Percentiles rank a stretch among this genome's conserved stretches.
These are phyloP conservation scores for Pheosia gnoma DNA, from an alignment of 2,888 invertebrate species.

Conservation along the genomic window DNA sequence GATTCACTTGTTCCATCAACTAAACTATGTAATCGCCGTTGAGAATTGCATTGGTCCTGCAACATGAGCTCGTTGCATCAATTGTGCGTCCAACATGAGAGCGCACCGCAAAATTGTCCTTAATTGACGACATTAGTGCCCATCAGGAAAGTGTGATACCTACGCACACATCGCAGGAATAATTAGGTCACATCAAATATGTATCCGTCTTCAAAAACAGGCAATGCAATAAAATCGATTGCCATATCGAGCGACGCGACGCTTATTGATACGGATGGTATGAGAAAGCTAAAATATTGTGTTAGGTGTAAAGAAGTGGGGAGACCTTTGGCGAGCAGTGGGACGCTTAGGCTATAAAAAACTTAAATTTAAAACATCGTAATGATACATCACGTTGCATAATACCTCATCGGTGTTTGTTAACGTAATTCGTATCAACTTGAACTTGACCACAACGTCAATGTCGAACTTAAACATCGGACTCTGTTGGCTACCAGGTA, in stretches of 20 bases:
- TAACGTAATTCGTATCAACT: slow-evolving; percentile 36
- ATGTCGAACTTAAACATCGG: slow-evolving; percentile 54
- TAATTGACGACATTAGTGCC: slow-evolving; percentile 72
- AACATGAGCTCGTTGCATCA: slow-evolving; percentile 62
- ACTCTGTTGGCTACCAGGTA: slow-evolving; percentile 50
- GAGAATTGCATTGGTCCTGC: slow-evolving; percentile 73
- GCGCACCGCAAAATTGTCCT: slow-evolving; percentile 73
- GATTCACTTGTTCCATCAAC: slow-evolving; percentile 53
- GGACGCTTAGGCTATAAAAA: no score
- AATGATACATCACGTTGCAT: not conserved
- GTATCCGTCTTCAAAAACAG: no score
- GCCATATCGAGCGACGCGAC: no score
- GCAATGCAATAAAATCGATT: no score
- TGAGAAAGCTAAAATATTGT: no score
- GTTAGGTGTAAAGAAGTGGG: no score
- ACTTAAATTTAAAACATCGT: not conserved
- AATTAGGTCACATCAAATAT: slow-evolving; percentile 23
- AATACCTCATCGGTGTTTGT: slow-evolving; percentile 15
- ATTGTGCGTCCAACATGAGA: slow-evolving; percentile 56
- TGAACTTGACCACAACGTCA: slow-evolving; percentile 78
- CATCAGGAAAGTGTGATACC: slow-evolving; percentile 55
- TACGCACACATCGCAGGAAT: slow-evolving; percentile 24
- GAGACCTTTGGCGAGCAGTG: no score
- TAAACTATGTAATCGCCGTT: slow-evolving; percentile 68
- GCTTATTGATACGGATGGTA: no score